These are phyloP conservation scores for Stenichneumon culpator DNA, from an alignment of 2,888 invertebrate genomes.

Conservation along the genomic window DNA sequence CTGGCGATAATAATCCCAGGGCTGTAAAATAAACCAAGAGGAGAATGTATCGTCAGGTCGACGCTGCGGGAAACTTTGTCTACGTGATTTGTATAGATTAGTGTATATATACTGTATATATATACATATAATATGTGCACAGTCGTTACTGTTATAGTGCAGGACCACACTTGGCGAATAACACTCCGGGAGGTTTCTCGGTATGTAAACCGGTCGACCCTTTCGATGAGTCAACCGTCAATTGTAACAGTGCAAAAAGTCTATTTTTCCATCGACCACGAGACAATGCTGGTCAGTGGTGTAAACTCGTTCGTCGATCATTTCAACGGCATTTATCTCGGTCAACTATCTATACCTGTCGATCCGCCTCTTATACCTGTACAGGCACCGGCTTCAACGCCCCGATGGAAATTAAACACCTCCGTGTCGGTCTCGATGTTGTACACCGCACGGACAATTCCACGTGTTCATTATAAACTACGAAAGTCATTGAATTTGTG, in stretches of 20 bases:
- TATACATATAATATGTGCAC: not conserved
- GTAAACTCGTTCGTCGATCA: no score
- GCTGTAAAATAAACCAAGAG: constrained; percentile 22
- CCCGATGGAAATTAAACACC: not conserved
- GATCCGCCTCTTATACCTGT: constrained; percentile 19
- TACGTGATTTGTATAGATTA: not conserved
- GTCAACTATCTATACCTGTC: constrained; percentile 32
- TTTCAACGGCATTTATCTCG: not conserved
- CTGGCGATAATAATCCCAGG: constrained; percentile 19
- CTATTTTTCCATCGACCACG: not conserved
- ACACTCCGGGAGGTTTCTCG: constrained; percentile 12
- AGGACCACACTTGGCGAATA: constrained; percentile 2
- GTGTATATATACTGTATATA: not conserved
- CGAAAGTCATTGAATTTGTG: no score
- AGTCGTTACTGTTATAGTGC: not conserved
- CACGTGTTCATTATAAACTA: no score
- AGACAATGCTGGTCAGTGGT: not conserved
- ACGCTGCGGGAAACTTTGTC: not conserved
- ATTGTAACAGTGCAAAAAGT: constrained; percentile 24
- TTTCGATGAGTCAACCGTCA: constrained; percentile 9
- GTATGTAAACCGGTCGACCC: constrained; percentile 24
- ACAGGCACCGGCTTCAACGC: constrained; percentile 32
- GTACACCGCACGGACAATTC: not conserved
- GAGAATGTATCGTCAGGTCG: not conserved
- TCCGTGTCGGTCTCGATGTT: not conserved